Evolutionary conservation across 2,888 invertebrate genomes (phyloP).

Genomic region (Philereme vetulata): DNA sequence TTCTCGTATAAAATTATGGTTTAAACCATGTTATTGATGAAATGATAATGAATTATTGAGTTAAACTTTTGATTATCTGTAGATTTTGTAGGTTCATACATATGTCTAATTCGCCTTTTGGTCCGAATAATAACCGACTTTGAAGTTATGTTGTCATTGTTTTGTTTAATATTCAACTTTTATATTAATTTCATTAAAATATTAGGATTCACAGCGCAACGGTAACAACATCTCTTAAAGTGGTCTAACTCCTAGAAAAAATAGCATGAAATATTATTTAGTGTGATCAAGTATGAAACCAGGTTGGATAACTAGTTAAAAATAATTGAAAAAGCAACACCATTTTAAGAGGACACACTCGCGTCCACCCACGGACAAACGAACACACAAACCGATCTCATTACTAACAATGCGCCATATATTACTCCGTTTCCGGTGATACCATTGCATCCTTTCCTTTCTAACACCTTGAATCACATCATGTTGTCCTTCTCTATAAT

Average conservation of each 20-base stretch:
- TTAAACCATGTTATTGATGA: too few relatives aligned
- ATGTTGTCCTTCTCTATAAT: constrained; percentile 58
- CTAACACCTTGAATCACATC: constrained; percentile 30
- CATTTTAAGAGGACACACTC: constrained; percentile 47
- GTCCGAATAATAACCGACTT: too few relatives aligned
- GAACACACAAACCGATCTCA: constrained; percentile 77
- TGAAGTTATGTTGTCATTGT: too few relatives aligned
- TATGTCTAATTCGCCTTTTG: too few relatives aligned
- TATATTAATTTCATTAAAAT: too few relatives aligned
- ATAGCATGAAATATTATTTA: constrained; percentile 5
- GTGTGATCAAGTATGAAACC: constrained; percentile 18
- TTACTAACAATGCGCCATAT: constrained; percentile 83
- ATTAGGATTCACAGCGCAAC: too few relatives aligned
- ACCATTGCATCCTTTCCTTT: constrained; percentile 56
- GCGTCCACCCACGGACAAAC: constrained; percentile 64
- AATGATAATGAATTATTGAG: too few relatives aligned
- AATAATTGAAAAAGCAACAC: constrained; percentile 46
- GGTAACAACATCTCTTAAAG: too few relatives aligned
- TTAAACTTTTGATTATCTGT: too few relatives aligned
- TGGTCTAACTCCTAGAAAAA: not conserved
- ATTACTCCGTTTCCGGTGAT: constrained; percentile 79
- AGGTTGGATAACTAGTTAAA: constrained; percentile 36
- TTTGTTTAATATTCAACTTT: too few relatives aligned
- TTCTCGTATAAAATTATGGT: too few relatives aligned
- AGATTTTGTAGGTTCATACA: too few relatives aligned